These are phyloP conservation scores for Hassar affinis DNA, from an alignment of 2,113 vertebrate species.

Conservation along the genomic window DNA sequence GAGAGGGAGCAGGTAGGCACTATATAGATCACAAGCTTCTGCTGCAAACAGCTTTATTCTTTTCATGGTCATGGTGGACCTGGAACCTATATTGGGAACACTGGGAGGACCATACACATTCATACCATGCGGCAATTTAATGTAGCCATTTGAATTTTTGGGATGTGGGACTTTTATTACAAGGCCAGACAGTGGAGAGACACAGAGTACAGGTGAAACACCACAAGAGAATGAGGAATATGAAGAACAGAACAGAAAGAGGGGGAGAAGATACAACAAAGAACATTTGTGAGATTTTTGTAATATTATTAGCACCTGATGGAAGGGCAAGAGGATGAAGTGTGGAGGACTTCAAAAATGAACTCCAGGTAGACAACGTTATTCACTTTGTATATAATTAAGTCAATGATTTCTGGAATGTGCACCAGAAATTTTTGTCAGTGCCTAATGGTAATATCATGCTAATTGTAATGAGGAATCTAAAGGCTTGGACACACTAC, in stretches of 20 bases:
- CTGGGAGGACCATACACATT: not conserved
- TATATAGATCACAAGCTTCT: slow-evolving; percentile 20
- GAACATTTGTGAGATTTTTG: slow-evolving; percentile 22
- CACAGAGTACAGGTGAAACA: not conserved
- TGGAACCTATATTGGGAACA: not conserved
- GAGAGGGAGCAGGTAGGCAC: slow-evolving; percentile 30
- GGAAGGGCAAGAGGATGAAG: slow-evolving; percentile 31
- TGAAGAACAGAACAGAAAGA: slow-evolving; percentile 7
- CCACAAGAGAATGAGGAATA: not conserved
- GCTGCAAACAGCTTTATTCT: too few species aligned
- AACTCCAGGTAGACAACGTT: slow-evolving; percentile 27
- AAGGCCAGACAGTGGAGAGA: not conserved
- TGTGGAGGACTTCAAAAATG: slow-evolving; percentile 24
- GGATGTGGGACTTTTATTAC: too few species aligned
- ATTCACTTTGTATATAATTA: not conserved
- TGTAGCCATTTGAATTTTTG: too few species aligned
- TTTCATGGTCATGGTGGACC: not conserved
- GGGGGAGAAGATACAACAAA: not conserved
- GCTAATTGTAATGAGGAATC: too few species aligned
- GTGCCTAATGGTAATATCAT: not conserved
- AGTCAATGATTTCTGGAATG: not conserved
- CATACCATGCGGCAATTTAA: not conserved
- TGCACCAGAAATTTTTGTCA: not conserved
- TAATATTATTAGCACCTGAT: slow-evolving; percentile 50
- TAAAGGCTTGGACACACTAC: too few species aligned